Conservation (phyloP, 2,797 vertebrate genomes). For the Allobates femoralis region DNA sequence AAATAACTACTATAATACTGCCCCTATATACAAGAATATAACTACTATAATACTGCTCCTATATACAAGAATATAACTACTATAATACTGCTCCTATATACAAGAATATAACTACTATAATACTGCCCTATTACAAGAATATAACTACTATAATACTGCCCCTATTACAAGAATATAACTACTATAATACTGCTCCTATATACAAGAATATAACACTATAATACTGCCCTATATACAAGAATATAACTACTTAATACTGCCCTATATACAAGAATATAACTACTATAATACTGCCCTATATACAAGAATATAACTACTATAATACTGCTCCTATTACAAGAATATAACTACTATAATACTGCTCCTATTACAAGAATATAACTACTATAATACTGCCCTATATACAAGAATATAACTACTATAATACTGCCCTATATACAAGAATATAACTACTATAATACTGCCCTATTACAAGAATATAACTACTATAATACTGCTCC, state of each 20-base stretch:
- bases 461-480: not conserved
- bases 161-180: too few species aligned
- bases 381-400: too few species aligned
- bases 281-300: too few species aligned
- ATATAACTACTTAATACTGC: too few species aligned
- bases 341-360: too few species aligned
- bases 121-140: not conserved
- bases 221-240: too few species aligned
- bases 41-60: not conserved
- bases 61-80: not conserved
- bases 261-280: too few species aligned
- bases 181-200: too few species aligned
- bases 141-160: not conserved
- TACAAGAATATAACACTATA: too few species aligned
- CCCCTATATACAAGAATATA: not conserved
- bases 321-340: too few species aligned
- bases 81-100: constrained; percentile 2
- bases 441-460: constrained; percentile 5
- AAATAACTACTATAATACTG: not conserved
- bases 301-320: too few species aligned
- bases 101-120: constrained; percentile 7
- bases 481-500: not conserved
- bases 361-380: too few species aligned
- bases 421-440: not conserved
- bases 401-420: not conserved